Evolutionary conservation across 2,113 vertebrate species (phyloP).

Genomic region (Monarcha castaneiventris): DNA sequence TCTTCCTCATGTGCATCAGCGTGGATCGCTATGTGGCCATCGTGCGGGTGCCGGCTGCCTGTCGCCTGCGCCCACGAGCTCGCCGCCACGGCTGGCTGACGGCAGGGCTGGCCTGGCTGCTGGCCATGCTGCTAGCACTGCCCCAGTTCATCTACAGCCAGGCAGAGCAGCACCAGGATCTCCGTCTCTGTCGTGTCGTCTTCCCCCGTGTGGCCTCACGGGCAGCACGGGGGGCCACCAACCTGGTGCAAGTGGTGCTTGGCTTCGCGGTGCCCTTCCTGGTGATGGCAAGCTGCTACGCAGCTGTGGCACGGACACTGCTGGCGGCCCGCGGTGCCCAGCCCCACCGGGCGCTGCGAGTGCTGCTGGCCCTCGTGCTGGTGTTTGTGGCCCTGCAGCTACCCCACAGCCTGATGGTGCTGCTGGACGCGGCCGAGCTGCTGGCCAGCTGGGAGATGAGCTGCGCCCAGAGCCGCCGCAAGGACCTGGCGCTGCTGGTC

Average conservation of each 20-base stretch:
- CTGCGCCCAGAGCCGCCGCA: constrained; percentile 71
- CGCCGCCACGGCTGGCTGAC: constrained; percentile 54
- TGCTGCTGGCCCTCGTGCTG: constrained; percentile 85
- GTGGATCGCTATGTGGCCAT: constrained; percentile 89
- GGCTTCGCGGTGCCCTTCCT: constrained; percentile 83
- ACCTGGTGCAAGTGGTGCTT: constrained; percentile 71
- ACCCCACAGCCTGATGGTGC: constrained; percentile 85
- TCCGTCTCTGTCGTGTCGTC: constrained; percentile 68
- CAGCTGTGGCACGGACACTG: constrained; percentile 76
- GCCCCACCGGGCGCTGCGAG: constrained; percentile 81
- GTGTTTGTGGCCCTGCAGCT: constrained; percentile 87
- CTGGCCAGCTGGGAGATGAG: constrained; percentile 45
- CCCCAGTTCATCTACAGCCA: constrained; percentile 80
- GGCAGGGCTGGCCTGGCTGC: constrained; percentile 70
- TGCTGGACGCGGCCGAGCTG: constrained; percentile 72
- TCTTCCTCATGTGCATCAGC: constrained; percentile 90
- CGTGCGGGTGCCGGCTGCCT: constrained; percentile 54
- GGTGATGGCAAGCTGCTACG: constrained; percentile 85
- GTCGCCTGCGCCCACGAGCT: constrained; percentile 53
- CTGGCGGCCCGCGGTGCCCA: constrained; percentile 67
- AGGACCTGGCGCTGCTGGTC: constrained; percentile 78
- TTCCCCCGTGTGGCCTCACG: constrained; percentile 6
- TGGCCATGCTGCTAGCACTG: constrained; percentile 79
- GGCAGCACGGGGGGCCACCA: constrained; percentile 69
- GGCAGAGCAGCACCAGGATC: constrained; percentile 10